Evolutionary conservation across 2,113 vertebrate genomes (phyloP).

Genomic region (Chroicocephalus ridibundus): DNA sequence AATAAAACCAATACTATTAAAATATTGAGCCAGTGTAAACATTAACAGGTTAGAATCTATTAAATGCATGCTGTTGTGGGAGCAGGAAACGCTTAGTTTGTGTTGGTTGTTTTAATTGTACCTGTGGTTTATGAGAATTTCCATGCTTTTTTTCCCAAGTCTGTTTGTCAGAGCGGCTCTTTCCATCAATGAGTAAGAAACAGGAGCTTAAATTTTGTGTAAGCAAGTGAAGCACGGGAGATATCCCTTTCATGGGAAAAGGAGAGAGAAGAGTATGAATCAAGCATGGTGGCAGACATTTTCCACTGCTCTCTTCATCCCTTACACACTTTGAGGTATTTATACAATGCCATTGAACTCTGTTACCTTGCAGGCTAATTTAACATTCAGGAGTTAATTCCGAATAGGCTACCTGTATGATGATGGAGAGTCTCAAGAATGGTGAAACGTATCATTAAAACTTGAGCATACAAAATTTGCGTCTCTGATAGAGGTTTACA

Average conservation of each 20-base stretch:
- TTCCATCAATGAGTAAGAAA: neutral
- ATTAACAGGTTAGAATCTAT: constrained; percentile 12
- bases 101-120: neutral
- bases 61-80: neutral
- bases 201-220: neutral
- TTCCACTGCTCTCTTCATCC: neutral
- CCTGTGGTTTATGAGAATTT: neutral
- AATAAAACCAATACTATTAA: constrained; percentile 36
- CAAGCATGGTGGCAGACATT: neutral
- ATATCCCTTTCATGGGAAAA: neutral
- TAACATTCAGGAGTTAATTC: neutral
- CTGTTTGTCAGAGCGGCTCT: neutral
- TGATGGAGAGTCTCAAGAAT: neutral
- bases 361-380: neutral
- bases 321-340: neutral
- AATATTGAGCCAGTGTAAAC: neutral
- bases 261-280: neutral
- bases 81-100: neutral
- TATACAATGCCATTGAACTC: neutral
- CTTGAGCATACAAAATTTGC: neutral
- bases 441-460: neutral
- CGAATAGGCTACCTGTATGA: neutral
- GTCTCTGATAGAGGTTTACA: neutral
- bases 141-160: neutral
- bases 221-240: neutral